Conservation (phyloP, 1,140 invertebrate species). For the Lucilia cuprina region DNA sequence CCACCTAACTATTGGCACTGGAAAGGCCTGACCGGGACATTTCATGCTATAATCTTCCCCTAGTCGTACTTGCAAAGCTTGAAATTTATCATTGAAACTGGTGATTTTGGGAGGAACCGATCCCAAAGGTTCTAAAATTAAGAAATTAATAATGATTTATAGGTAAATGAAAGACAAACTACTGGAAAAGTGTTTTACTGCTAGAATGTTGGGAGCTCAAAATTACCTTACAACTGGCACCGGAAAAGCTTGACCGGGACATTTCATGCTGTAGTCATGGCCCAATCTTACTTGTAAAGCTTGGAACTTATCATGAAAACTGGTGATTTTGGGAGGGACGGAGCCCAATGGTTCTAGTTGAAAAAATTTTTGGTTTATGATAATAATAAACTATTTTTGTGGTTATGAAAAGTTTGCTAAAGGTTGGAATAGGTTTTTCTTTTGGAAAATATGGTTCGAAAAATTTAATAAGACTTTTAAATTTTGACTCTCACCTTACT, state of each 20-base stretch:
- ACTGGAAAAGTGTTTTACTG: background rate
- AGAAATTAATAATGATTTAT: background rate
- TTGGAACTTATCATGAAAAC: conserved; percentile 66
- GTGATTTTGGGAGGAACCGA: conserved; percentile 72
- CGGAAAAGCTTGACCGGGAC: conserved; percentile 70
- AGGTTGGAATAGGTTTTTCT: background rate
- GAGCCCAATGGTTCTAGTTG: conserved; percentile 73
- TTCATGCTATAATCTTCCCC: conserved; percentile 68
- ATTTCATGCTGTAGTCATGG: conserved; percentile 69
- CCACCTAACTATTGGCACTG: conserved; percentile 72
- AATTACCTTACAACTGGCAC: conserved; percentile 69
- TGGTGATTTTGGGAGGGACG: conserved; percentile 71
- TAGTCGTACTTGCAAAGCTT: conserved; percentile 66
- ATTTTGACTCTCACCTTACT: conserved; percentile 70
- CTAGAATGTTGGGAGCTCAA: conserved; percentile 8
- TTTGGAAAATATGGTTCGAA: background rate
- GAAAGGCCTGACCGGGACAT: conserved; percentile 74
- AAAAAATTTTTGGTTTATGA: background rate
- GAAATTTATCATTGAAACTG: conserved; percentile 66
- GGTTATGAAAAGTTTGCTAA: background rate
- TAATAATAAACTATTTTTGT: too few relatives aligned
- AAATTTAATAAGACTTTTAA: too few relatives aligned
- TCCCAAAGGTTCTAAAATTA: conserved; percentile 71
- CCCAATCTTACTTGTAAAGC: conserved; percentile 65
- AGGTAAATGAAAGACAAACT: too few relatives aligned